Base-by-base conservation (phyloP, 2,888 invertebrate genomes). In the Eulithis testata region DNA sequence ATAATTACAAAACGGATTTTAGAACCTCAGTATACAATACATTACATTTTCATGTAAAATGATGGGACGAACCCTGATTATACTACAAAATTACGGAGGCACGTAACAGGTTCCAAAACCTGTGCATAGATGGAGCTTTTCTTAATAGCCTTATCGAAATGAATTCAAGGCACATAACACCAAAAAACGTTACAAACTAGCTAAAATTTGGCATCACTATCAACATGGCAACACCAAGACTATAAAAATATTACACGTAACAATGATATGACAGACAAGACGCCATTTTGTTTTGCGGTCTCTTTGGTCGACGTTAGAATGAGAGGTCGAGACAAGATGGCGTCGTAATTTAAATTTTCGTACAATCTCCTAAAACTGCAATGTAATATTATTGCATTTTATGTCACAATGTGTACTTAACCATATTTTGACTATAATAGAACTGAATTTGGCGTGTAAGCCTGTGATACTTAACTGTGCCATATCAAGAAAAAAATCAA, bases 141-240 rank as follows among this genome's bases (percentile, higher is more conserved):
- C 5, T 4, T 4, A 44, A 44, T 4, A 44, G 31, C 31, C 4
- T 44, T 5, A 44, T 4, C 44, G n/a, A 44, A 0, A 44, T n/a
- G 47, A 52, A 27, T 37, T 51, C 11, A 31, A 82, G 82, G 82
- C 82, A 82, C 81, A 74, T 76, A 84, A 85, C 79, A 84, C 81
- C 79, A 77, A 81, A 84, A 79, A 82, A 73, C 74, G 31, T 77
- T 75, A 80, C 80, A 80, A 82, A 66, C 61, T 66, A 69, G 78
- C 72, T 76, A 21, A 21, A 21, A 21, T 89, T 89, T 89, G 89
- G 90, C 89, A 88, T 85, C 82, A 81, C 78, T 75, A 74, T 76
- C 31, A 80, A 75, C 74, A 87, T 86, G 86, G 86, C 87, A 87
- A 87, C 86, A 80, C 76, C 77, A 77, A 75, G 65, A 85, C 60